These are phyloP conservation scores for Craseonycteris thonglongyai DNA, from an alignment of 2,113 vertebrate genomes.

Conservation along the genomic window DNA sequence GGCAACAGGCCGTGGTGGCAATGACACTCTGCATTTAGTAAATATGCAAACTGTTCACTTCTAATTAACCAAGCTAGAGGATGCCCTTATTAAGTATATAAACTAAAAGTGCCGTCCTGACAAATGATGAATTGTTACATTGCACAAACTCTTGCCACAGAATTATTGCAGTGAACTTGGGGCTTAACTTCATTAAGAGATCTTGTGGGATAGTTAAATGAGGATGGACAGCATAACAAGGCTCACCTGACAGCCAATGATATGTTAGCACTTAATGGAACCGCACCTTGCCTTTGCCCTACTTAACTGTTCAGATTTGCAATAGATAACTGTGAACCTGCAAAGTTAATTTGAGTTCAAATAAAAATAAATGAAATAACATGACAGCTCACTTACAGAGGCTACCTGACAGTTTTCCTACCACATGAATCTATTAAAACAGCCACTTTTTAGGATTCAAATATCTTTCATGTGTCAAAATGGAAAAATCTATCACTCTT, in stretches of 20 bases:
- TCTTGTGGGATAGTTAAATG: conserved; percentile 91
- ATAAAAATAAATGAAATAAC: conserved; percentile 44
- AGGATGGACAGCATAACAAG: conserved; percentile 91
- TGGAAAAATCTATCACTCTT: neutral
- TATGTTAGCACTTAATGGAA: conserved; percentile 76
- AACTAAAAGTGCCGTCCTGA: conserved; percentile 99
- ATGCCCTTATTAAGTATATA: conserved; percentile 98
- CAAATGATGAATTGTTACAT: conserved; percentile 99
- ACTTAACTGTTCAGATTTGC: conserved; percentile 59
- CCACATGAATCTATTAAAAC: neutral
- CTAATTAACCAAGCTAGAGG: conserved; percentile 98
- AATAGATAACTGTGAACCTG: conserved; percentile 49
- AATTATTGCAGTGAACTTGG: conserved; percentile 90
- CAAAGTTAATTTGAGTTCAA: conserved; percentile 29
- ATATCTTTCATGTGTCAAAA: neutral
- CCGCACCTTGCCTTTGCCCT: conserved; percentile 68
- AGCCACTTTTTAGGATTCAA: neutral
- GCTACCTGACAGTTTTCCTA: neutral
- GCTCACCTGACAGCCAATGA: conserved; percentile 82
- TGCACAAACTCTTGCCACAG: conserved; percentile 94
- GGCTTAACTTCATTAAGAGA: conserved; percentile 99
- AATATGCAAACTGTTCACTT: conserved; percentile 98
- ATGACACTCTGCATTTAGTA: conserved; percentile 97
- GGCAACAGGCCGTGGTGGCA: conserved; percentile 97
- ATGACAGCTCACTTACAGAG: neutral